phyloP scores from a whole-genome alignment of 2,888 invertebrate species.

The Serrognathus titanus region DNA sequence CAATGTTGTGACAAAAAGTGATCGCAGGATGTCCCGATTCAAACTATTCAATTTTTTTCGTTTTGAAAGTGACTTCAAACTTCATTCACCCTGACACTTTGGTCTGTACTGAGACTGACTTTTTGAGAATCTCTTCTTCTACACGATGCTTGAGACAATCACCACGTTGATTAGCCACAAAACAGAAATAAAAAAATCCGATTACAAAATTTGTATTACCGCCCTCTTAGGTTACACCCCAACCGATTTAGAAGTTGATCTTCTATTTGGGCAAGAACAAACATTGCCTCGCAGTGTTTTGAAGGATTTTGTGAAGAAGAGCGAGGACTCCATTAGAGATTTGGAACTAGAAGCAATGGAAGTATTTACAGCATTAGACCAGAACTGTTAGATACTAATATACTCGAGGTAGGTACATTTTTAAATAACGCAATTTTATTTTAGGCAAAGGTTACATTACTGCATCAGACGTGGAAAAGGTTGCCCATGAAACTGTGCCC shows the following conservation, averaged over 20 bases:
- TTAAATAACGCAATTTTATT: background rate
- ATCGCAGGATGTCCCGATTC: too few species aligned
- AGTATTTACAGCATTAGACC: background rate
- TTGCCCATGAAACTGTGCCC: background rate
- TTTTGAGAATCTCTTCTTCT: background rate
- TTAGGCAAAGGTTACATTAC: conserved; percentile 1
- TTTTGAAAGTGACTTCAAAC: too few species aligned
- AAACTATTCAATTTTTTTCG: too few species aligned
- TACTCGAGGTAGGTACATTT: too few species aligned
- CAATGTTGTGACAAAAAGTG: too few species aligned
- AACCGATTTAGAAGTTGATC: background rate
- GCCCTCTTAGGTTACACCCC: background rate
- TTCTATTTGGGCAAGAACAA: background rate
- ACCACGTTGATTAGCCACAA: background rate
- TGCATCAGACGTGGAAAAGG: background rate
- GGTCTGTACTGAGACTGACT: too few species aligned
- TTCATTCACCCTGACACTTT: too few species aligned
- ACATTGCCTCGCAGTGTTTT: background rate
- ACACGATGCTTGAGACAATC: background rate
- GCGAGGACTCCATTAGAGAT: background rate
- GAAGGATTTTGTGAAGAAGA: background rate
- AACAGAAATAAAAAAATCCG: background rate
- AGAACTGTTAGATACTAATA: background rate
- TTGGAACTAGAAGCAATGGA: background rate
- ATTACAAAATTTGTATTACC: background rate